A percentile compares a stretch with the other conserved stretches of the same genome.
Evolutionary conservation across 2,888 invertebrate genomes (phyloP).

Genomic region (Drosophila dives): DNA sequence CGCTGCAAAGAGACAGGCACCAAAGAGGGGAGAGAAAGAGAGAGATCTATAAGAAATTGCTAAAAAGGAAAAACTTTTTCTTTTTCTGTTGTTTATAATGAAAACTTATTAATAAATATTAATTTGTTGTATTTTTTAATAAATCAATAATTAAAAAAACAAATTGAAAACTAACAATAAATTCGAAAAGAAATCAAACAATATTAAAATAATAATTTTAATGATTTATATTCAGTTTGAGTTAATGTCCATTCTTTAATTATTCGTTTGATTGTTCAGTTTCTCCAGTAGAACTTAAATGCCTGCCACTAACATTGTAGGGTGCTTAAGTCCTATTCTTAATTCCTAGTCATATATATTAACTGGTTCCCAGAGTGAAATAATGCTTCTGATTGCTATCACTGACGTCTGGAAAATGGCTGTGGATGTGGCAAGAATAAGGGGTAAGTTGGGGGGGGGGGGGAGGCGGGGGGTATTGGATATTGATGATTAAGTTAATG

Average conservation of each 20-base stretch:
- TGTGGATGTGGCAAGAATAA: conserved; percentile 1
- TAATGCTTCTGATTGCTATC: conserved; percentile 50
- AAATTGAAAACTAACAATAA: not conserved
- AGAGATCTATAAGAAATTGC: not conserved
- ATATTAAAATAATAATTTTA: not conserved
- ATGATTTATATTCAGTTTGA: not conserved
- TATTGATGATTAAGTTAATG: conserved; percentile 55
- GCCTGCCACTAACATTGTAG: conserved; percentile 15
- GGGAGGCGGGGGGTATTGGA: not conserved
- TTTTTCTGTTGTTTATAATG: not conserved
- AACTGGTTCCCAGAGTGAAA: conserved; percentile 35
- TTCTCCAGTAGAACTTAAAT: not conserved
- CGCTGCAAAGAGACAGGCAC: conserved; percentile 16
- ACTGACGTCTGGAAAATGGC: conserved; percentile 10
- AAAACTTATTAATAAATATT: not conserved
- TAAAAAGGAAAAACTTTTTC: not conserved
- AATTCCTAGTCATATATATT: conserved; percentile 4
- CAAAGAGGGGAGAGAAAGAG: not conserved
- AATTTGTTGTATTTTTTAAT: not conserved
- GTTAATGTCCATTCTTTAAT: not conserved
- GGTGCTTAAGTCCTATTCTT: not conserved
- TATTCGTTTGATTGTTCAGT: not conserved
- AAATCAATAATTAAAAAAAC: not conserved
- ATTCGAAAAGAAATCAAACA: not conserved
- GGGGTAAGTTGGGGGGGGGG: not conserved